Percentiles rank a stretch among this genome's conserved stretches.
Conservation (phyloP, 1,140 invertebrate species). For the Globodera rostochiensis region DNA sequence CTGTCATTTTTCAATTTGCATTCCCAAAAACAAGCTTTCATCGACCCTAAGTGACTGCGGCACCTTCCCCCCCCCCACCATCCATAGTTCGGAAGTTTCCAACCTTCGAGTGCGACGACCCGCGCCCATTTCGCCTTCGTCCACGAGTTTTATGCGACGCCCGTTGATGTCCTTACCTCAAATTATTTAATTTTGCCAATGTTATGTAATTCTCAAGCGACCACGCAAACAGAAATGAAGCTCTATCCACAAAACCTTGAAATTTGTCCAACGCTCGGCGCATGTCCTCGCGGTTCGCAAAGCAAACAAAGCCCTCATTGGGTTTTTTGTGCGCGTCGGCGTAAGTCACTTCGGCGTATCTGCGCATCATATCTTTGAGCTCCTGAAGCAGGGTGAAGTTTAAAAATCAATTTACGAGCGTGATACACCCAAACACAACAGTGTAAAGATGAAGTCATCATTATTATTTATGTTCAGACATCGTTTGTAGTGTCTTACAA, state of each 20-base stretch:
- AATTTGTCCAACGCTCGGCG: constrained; percentile 72
- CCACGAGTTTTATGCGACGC: constrained; percentile 84
- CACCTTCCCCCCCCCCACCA: too few relatives aligned
- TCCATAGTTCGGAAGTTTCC: too few relatives aligned
- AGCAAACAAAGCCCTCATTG: constrained; percentile 98
- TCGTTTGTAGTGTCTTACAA: too few relatives aligned
- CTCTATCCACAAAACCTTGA: background rate
- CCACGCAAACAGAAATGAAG: background rate
- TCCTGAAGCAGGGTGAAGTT: constrained; percentile 74
- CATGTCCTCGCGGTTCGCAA: constrained; percentile 87
- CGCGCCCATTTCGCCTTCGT: constrained; percentile 66
- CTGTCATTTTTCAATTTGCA: background rate
- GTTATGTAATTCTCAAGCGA: too few relatives aligned
- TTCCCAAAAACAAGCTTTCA: background rate
- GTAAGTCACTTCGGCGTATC: constrained; percentile 93
- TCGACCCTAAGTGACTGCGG: too few relatives aligned
- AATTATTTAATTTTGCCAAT: constrained; percentile 77
- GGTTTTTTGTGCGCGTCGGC: constrained; percentile 98
- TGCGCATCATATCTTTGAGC: constrained; percentile 97
- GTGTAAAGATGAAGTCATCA: background rate
- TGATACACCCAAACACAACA: background rate
- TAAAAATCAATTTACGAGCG: constrained; percentile 7
- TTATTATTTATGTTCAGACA: too few relatives aligned
- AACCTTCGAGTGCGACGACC: background rate
- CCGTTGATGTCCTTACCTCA: constrained; percentile 94